Evolutionary conservation across 2,888 invertebrate species (phyloP).

Genomic region (Ypsolopha sequella): DNA sequence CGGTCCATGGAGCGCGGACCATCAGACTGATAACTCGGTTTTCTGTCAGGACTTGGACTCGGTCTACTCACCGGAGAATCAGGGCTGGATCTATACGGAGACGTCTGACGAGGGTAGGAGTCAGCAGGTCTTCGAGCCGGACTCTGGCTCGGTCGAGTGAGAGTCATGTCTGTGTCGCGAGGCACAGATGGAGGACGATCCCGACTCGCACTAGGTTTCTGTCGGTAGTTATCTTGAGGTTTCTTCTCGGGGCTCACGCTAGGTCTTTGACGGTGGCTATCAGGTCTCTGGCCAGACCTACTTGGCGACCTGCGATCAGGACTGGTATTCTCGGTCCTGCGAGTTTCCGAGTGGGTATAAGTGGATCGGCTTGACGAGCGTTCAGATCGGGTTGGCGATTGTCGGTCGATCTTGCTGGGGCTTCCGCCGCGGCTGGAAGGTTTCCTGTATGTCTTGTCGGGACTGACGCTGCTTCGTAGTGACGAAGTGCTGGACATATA

Average conservation of each 20-base stretch:
- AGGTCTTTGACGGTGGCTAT: conserved; percentile 20
- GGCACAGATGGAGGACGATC: too few relatives aligned
- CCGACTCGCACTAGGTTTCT: conserved; percentile 17
- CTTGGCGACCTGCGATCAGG: conserved; percentile 34
- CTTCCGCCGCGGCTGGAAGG: conserved; percentile 47
- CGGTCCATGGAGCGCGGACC: not conserved
- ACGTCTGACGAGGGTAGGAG: too few relatives aligned
- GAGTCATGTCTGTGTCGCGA: too few relatives aligned
- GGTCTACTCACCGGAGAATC: too few relatives aligned
- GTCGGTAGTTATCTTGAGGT: conserved; percentile 15
- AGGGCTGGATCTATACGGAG: conserved; percentile 7
- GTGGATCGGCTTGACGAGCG: conserved; percentile 35
- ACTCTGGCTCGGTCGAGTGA: too few relatives aligned
- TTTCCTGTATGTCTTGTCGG: conserved; percentile 46
- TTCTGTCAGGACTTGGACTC: too few relatives aligned
- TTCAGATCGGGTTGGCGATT: conserved; percentile 42
- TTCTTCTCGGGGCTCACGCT: conserved; percentile 44
- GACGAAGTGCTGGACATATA: conserved; percentile 66
- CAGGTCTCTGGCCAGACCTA: conserved; percentile 24
- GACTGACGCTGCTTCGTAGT: conserved; percentile 64
- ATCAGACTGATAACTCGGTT: too few relatives aligned
- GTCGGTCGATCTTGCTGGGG: conserved; percentile 35
- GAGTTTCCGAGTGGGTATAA: conserved; percentile 31
- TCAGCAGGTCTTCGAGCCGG: not conserved
- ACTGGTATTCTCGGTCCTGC: conserved; percentile 27